Base-by-base conservation (phyloP, 2,113 vertebrate species). In the Gyps fulvus region DNA sequence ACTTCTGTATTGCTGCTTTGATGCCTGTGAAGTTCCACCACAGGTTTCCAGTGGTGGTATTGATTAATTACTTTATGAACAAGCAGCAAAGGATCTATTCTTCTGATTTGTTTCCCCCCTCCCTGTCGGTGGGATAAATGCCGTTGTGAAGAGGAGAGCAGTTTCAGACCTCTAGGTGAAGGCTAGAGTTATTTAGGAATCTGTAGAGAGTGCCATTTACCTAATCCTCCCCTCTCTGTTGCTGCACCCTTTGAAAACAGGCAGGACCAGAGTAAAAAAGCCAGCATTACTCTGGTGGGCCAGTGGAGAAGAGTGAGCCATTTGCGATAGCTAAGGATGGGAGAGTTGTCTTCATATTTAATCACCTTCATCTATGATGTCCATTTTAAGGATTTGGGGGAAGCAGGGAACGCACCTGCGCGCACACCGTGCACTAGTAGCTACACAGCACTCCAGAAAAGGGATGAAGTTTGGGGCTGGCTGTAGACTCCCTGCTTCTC, bases 341-440 rank as follows among this genome's bases (percentile, higher is more conserved):
- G 27, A 74, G 54, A 62, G 12, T 40, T 61, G 17, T 59, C 40
- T 36, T 67, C 34, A 1, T 32, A 31, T 40, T 54, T 54, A 77
- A 61, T 31, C 57, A 57, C 29, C 45, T 72, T 54, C 21, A 42
- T 11, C 17, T 34, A 1, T 34, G 15, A 34, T 69, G 31, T 36
- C 27, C 11, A 10, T 74, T 80, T 29, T 36, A 71, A 76, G 50
- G 47, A 85, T 74, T 10, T 40, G 16, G 8, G 45, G 22, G 21
- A 92, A 58, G 21, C 34, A 74, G 36, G 47, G 58, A 58, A 54
- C 8, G 7, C 20, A 38, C 16, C 8, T 14, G 21, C 11, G 1
- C 0, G 2, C 15, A 23, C 17, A 38, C 25, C 20, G 38, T 6
- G 6, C 9, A 4, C 5, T 43, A 29, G 61, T 36, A 54, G 13